Percentiles rank a stretch among this genome's conserved stretches.
These are phyloP conservation scores for Natator depressus DNA, from an alignment of 2,113 vertebrate species.

Conservation along the genomic window DNA sequence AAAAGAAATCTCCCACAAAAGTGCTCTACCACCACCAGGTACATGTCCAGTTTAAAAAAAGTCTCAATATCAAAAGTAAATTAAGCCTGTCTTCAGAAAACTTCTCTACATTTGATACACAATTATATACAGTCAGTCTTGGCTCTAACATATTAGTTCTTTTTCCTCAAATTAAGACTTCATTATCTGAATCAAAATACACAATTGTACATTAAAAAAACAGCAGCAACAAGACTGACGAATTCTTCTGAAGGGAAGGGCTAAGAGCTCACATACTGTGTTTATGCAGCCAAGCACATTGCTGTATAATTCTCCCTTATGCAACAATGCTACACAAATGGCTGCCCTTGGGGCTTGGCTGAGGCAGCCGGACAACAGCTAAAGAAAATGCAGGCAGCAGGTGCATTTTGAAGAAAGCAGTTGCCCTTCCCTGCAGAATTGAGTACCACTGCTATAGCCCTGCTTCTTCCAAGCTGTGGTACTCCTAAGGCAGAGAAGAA, in stretches of 20 bases:
- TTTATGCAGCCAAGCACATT: neutral
- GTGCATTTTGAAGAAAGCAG: neutral
- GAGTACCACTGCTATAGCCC: neutral
- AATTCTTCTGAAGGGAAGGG: neutral
- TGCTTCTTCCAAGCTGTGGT: neutral
- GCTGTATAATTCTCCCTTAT: neutral
- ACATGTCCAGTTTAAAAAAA: neutral
- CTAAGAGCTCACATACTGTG: neutral
- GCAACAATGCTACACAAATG: neutral
- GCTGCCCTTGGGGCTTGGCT: neutral
- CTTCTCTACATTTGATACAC: conserved; percentile 9
- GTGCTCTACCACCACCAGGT: neutral
- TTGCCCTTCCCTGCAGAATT: neutral
- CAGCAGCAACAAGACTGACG: neutral
- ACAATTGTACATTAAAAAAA: neutral
- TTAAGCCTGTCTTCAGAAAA: neutral
- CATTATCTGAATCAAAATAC: neutral
- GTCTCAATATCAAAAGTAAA: neutral
- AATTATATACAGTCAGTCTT: neutral
- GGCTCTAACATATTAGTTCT: neutral
- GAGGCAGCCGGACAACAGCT: neutral
- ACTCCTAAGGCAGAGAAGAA: neutral
- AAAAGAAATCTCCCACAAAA: neutral
- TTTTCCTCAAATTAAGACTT: neutral
- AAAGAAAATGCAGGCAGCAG: neutral